A percentile compares a stretch with the other conserved stretches of the same genome.
These are phyloP conservation scores for Cloeon dipterum DNA, from an alignment of 2,888 invertebrate species.

Conservation along the genomic window DNA sequence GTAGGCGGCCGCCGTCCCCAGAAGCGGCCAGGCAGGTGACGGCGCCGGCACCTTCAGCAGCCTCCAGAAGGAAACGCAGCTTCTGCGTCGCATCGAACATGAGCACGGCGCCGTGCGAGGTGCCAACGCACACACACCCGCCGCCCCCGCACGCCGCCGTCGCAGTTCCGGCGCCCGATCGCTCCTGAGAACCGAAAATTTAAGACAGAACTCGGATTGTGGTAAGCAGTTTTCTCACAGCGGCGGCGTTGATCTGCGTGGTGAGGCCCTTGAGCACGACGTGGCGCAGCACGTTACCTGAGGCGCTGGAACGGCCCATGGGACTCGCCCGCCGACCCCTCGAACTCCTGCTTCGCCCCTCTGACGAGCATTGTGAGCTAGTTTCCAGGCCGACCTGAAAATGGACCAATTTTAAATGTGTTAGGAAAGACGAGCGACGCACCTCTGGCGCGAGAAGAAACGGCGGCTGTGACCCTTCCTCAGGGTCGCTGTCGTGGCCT, in stretches of 20 bases:
- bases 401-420: not conserved
- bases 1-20: slow-evolving; percentile 59
- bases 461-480: slow-evolving; percentile 9
- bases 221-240: slow-evolving; percentile 29
- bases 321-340: slow-evolving; percentile 22
- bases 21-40: slow-evolving; percentile 54
- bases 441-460: slow-evolving; percentile 8
- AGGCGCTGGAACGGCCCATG: slow-evolving; percentile 22
- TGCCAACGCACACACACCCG: slow-evolving; percentile 80
- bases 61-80: slow-evolving; percentile 67
- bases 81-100: slow-evolving; percentile 73
- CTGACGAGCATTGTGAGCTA: slow-evolving; percentile 13
- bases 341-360: slow-evolving; percentile 13
- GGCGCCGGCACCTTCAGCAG: slow-evolving; percentile 35
- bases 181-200: slow-evolving; percentile 32
- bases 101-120: slow-evolving; percentile 76
- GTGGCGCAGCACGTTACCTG: slow-evolving; percentile 47
- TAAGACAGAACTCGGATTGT: not conserved
- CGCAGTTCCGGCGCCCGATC: slow-evolving; percentile 71
- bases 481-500: slow-evolving; percentile 14
- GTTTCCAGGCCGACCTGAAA: slow-evolving; percentile 9
- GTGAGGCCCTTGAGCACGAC: slow-evolving; percentile 71
- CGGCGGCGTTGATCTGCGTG: slow-evolving; percentile 66
- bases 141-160: slow-evolving; percentile 58
- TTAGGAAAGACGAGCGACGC: slow-evolving; percentile 1